Evolutionary conservation across 2,113 vertebrate species (phyloP), one percentile per base, ranked within the genome.

Genomic region (Copsychus sechellarum): DNA sequence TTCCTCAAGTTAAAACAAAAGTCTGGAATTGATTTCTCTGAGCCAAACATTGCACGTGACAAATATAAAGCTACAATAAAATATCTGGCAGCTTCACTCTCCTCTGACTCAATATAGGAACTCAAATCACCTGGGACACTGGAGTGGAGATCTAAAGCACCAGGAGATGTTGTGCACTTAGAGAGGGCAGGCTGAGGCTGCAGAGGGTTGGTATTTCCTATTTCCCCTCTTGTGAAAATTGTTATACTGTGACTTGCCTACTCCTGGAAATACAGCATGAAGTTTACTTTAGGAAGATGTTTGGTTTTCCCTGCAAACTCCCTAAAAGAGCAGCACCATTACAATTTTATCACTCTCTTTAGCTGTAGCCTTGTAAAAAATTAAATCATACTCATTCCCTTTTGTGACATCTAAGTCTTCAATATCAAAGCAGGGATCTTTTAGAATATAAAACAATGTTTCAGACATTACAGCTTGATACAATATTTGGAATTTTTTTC

Each of bases 21-120:
- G n/a, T 1, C 3, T 36, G 57, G 84, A 50, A 95, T 90, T 2
- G 0, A 72, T 82, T 82, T 82, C 62, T 80, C 67, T 1, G 17
- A 92, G 81, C 56, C 93, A 88, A 92, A 78, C 36, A 31, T 38
- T 62, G 87, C 86, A 38, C 57, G 87, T 90, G 73, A 91, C 74
- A 92, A 95, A 93, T 33, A 77, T 3, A 89, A 81, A 91, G 42
- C 79, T 50, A 76, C 74, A 50, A 57, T 82, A 69, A 86, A 91
- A 73, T 77, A 86, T 56, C 78, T 62, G 66, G 58, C 87, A 86
- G 79, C 70, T 83, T 87, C 54, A 15, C 51, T 91, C 67, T 82
- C 54, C 87, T 94, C 58, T 17, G 33, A 15, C 48, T 92, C 72
- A 60, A 13, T 31, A 1, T 6, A 72, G 48, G 66, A 95, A 88